Base-by-base conservation (phyloP, 1,140 invertebrate genomes). In the Camponotus vicinus region DNA sequence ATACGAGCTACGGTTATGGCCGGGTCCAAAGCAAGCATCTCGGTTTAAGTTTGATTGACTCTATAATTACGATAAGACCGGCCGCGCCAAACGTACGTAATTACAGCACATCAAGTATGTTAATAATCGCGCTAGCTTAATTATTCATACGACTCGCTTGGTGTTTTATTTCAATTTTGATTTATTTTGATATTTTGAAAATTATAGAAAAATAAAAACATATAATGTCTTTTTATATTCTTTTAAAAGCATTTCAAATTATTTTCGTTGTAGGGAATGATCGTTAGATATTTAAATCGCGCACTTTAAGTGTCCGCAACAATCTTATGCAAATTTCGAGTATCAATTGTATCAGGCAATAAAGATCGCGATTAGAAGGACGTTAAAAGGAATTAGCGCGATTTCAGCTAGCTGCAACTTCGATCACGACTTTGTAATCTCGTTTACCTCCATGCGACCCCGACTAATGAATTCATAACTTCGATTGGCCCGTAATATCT, bases 391-490 rank as follows among this genome's bases (percentile, higher is more conserved):
- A 83, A 45, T 82, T 59, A 61, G 27, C 40, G 5, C 32, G 32
- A 71, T 34, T 71, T 57, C 64, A 55, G 59, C 9, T 49, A 13
- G 40, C 18, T 18, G 69, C 27, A 71, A 55, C 67, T 71, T 21
- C 13, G 79, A 88, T 90, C 67, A 87, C 55, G 70, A 59, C 32
- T 63, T 40, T 7, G 63, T 91, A 91, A 92, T 92, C 90, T 88
- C 87, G 42, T 85, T 89, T 71, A n/a, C 80, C 40, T 42, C 78
- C 55, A 73, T 11, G 52, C 71, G 67, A 15, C 57, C 45, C 78
- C 59, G 70, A 63, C 76, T 89, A 92, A 92, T 92, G 89, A 92
- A 92, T 92, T 92, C 91, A 90, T 90, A 92, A 89, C 85, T 78
- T 89, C 89, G 90, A 92, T 92, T 87, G 88, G 64, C 64, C 88